Evolutionary conservation across 2,113 vertebrate species (phyloP).

Genomic region (Maccullochella peelii): DNA sequence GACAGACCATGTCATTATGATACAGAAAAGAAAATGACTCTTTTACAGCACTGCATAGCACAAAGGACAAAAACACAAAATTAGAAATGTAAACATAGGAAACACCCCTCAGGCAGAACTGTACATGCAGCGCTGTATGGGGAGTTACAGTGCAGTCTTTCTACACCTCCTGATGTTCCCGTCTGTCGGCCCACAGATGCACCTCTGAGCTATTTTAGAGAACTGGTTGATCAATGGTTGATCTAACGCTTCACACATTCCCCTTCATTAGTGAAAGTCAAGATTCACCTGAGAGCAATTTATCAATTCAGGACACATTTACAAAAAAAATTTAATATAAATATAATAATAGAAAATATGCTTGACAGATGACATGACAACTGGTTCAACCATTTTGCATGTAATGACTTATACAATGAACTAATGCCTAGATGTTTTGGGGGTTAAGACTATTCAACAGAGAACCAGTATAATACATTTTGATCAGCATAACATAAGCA

Average conservation of each 20-base stretch:
- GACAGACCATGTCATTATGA: background rate
- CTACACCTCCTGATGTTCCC: background rate
- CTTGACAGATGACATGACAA: background rate
- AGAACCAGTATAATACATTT: no score
- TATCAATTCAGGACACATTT: background rate
- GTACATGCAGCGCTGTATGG: background rate
- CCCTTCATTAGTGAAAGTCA: background rate
- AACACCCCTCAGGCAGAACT: background rate
- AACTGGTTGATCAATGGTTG: no score
- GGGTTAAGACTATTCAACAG: no score
- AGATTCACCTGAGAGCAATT: constrained; percentile 1
- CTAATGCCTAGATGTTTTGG: no score
- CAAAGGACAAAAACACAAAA: background rate
- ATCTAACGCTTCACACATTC: no score
- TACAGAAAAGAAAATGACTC: background rate
- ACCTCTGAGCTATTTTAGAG: no score
- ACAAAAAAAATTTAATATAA: background rate
- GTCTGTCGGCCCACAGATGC: no score
- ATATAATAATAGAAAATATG: background rate
- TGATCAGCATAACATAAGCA: no score
- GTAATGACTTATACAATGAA: no score
- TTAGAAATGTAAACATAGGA: no score
- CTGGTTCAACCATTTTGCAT: no score
- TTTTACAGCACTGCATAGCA: no score
- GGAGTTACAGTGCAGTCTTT: background rate